These are phyloP conservation scores for Hyperopisus bebe DNA, from an alignment of 2,113 vertebrate species.

Conservation along the genomic window DNA sequence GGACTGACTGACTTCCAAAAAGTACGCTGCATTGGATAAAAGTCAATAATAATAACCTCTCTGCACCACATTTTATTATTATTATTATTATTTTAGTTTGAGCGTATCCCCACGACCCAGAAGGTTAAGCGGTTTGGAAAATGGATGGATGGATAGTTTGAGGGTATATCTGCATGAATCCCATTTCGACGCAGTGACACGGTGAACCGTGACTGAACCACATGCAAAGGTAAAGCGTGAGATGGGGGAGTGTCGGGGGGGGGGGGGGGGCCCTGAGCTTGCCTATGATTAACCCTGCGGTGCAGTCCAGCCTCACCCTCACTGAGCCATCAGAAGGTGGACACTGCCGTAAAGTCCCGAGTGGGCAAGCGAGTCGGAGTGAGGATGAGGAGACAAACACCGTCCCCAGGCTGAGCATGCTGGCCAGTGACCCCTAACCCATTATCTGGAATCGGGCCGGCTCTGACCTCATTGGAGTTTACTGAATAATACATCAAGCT, in stretches of 20 bases:
- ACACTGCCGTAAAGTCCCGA: background rate
- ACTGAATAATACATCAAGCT: background rate
- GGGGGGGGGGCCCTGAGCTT: background rate
- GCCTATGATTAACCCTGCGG: too few species aligned
- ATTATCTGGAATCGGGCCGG: background rate
- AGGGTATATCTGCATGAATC: background rate
- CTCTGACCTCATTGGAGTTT: background rate
- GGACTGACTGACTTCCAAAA: too few species aligned
- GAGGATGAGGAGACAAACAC: constrained; percentile 21
- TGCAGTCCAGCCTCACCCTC: constrained; percentile 29
- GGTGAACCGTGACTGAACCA: background rate
- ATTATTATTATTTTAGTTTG: background rate
- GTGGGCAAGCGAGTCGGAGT: background rate
- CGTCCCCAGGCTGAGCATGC: background rate
- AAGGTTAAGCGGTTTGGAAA: too few species aligned
- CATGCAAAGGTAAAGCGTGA: background rate
- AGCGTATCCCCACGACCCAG: background rate
- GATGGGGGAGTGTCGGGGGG: background rate
- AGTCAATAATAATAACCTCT: background rate
- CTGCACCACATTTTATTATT: background rate
- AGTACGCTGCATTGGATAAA: too few species aligned
- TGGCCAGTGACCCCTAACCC: background rate
- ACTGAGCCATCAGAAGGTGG: constrained; percentile 17
- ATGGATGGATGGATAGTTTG: background rate
- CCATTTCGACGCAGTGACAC: background rate